phyloP scores from a whole-genome alignment of 2,797 vertebrate genomes.

The Anguilla obscura region DNA sequence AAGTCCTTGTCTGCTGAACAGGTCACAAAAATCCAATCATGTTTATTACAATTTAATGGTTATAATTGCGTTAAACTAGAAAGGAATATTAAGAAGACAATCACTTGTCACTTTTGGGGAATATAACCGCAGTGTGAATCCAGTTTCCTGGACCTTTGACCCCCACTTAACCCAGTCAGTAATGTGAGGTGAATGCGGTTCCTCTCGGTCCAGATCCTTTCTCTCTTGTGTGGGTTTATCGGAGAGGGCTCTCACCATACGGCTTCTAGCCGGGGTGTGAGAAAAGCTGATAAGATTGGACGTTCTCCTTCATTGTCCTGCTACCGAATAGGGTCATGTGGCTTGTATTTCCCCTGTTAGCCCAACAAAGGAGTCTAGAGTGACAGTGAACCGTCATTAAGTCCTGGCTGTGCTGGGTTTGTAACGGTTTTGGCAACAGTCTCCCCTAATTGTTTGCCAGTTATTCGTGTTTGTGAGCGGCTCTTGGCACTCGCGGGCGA shows the following conservation, averaged over 20 bases:
- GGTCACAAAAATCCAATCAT: too few relatives aligned
- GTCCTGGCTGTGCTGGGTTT: background rate
- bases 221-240: background rate
- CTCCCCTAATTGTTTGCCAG: background rate
- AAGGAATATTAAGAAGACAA: too few relatives aligned
- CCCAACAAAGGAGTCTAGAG: background rate
- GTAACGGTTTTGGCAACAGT: background rate
- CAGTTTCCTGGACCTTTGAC: background rate
- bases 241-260: background rate
- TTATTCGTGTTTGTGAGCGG: constrained; percentile 8
- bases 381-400: background rate
- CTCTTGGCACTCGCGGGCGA: constrained; percentile 13
- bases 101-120: too few relatives aligned
- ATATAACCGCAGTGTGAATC: too few relatives aligned
- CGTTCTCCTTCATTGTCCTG: background rate
- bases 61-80: too few relatives aligned
- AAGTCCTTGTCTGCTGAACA: too few relatives aligned
- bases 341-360: background rate
- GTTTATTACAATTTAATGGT: too few relatives aligned
- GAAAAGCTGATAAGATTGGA: background rate
- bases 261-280: background rate
- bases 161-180: background rate
- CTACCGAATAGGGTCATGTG: background rate
- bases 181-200: background rate
- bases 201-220: background rate